These are phyloP conservation scores for Ptilonorhynchus violaceus DNA, from an alignment of 2,113 vertebrate genomes.

Conservation along the genomic window DNA sequence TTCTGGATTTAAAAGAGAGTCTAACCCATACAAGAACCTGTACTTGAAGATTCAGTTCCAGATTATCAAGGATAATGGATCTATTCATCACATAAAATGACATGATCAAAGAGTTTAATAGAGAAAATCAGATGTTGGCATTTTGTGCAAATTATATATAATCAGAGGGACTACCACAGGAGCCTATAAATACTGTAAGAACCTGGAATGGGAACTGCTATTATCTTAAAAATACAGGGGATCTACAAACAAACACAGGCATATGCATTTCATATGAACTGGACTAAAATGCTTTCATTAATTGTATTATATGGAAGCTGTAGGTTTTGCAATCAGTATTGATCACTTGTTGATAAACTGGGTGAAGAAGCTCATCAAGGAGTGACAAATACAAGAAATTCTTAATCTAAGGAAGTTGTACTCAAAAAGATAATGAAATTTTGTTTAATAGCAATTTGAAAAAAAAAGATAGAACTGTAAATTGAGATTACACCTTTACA, in stretches of 20 bases:
- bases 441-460: neutral
- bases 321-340: neutral
- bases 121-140: neutral
- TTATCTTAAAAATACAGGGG: neutral
- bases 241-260: neutral
- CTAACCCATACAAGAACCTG: neutral
- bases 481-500: neutral
- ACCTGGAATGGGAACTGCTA: neutral
- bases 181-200: neutral
- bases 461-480: neutral
- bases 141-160: neutral
- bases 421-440: neutral
- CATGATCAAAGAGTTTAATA: neutral
- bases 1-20: neutral
- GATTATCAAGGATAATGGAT: neutral
- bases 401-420: neutral
- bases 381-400: neutral
- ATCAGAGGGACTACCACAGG: neutral
- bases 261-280: neutral
- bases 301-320: neutral
- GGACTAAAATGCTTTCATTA: neutral
- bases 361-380: neutral
- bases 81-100: neutral
- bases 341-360: neutral
- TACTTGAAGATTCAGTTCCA: neutral